Evolutionary conservation across 2,888 invertebrate genomes (phyloP).

Genomic region (Lithophane ornitopus): DNA sequence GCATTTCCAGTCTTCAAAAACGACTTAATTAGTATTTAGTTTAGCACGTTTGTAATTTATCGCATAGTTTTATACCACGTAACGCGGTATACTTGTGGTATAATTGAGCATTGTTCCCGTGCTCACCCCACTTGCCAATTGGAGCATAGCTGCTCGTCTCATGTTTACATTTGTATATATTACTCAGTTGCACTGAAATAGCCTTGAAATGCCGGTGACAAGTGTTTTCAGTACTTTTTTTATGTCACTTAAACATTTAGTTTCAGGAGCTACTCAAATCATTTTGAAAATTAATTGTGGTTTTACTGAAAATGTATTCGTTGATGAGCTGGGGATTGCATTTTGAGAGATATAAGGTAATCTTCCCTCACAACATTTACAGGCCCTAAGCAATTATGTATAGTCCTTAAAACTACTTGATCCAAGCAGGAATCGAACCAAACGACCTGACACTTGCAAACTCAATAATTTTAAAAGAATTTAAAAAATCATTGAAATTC

Average conservation of each 20-base stretch:
- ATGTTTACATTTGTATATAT: conserved; percentile 65
- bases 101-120: conserved; percentile 69
- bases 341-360: too few species aligned
- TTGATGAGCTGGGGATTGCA: too few species aligned
- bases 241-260: neutral
- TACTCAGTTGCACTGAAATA: conserved; percentile 30
- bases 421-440: too few species aligned
- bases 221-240: neutral
- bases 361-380: too few species aligned
- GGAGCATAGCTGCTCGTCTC: conserved; percentile 70
- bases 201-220: conserved; percentile 37
- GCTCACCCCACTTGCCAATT: conserved; percentile 73
- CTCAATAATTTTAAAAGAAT: too few species aligned
- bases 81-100: conserved; percentile 48
- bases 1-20: conserved; percentile 35
- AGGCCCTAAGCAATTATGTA: too few species aligned
- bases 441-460: too few species aligned
- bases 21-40: conserved; percentile 47
- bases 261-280: too few species aligned
- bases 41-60: conserved; percentile 49
- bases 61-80: conserved; percentile 53
- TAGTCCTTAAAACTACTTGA: too few species aligned
- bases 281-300: too few species aligned
- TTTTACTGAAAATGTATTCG: too few species aligned
- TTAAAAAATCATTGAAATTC: too few species aligned